Evolutionary conservation across 2,797 vertebrate genomes (phyloP).

Genomic region (Sciurus vulgaris): DNA sequence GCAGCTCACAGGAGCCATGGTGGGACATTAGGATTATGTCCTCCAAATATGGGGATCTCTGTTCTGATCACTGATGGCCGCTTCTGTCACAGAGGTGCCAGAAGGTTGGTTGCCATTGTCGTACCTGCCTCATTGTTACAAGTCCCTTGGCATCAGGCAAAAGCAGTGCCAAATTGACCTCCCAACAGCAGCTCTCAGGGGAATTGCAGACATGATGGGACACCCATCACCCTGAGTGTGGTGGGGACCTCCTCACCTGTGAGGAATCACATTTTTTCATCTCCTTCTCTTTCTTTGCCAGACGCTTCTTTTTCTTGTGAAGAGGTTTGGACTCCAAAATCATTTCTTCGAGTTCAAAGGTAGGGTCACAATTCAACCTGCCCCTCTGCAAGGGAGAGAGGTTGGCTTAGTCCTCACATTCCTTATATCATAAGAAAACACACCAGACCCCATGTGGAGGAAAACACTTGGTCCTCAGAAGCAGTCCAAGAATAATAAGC

Average conservation of each 20-base stretch:
- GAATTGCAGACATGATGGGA: rapidly evolving
- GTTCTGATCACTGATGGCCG: neutral
- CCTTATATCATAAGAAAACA: neutral
- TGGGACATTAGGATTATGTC: neutral
- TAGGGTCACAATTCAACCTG: slow-evolving; percentile 96
- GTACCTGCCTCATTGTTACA: neutral
- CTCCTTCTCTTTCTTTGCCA: slow-evolving; percentile 94
- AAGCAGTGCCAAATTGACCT: neutral
- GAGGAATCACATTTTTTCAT: slow-evolving; percentile 91
- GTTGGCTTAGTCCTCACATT: neutral
- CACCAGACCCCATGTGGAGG: neutral
- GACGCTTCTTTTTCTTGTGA: slow-evolving; percentile 98
- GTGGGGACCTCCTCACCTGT: slow-evolving; percentile 89
- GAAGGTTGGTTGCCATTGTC: neutral
- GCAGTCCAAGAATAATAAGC: neutral
- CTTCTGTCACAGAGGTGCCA: neutral
- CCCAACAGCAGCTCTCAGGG: rapidly evolving
- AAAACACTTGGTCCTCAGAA: neutral
- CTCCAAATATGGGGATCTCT: neutral
- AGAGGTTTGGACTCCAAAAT: slow-evolving; percentile 98
- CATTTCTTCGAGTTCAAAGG: slow-evolving; percentile 99
- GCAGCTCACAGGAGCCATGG: neutral
- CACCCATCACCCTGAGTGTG: rapidly evolving
- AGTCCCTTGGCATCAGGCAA: too few species aligned
- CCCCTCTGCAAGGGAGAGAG: slow-evolving; percentile 90